These are phyloP conservation scores for Vandiemenella viatica DNA, from an alignment of 2,888 invertebrate species.

Conservation along the genomic window DNA sequence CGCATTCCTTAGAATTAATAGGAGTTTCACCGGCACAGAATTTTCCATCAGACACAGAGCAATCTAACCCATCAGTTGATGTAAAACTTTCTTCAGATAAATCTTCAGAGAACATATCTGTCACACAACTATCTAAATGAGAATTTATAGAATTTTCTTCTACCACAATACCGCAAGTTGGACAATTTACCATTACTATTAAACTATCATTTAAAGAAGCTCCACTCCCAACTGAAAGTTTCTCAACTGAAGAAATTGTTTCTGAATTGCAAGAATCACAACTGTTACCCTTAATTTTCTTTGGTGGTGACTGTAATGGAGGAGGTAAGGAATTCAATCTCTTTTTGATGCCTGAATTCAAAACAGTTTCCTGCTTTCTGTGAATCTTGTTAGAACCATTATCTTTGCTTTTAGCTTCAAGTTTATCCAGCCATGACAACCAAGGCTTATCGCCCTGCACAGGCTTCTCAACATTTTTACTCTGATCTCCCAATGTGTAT, in stretches of 20 bases:
- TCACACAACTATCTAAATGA: constrained; percentile 9
- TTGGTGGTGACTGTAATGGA: too few relatives aligned
- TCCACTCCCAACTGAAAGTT: not conserved
- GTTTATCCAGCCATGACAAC: not conserved
- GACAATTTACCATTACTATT: constrained; percentile 27
- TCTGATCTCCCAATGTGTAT: not conserved
- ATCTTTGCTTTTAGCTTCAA: not conserved
- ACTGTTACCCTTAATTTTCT: not conserved
- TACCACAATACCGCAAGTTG: constrained; percentile 32
- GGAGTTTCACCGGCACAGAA: too few relatives aligned
- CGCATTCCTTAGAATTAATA: too few relatives aligned
- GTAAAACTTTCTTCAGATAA: too few relatives aligned
- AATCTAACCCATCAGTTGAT: too few relatives aligned
- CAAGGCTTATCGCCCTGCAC: not conserved
- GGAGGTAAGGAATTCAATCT: too few relatives aligned
- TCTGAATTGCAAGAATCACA: not conserved
- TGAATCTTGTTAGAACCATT: too few relatives aligned
- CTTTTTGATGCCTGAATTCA: too few relatives aligned
- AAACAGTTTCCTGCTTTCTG: too few relatives aligned
- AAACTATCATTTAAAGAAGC: not conserved
- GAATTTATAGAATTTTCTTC: constrained; percentile 28
- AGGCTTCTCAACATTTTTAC: not conserved
- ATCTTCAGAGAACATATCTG: too few relatives aligned
- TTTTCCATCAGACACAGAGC: too few relatives aligned
- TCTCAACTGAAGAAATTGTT: not conserved